Conservation (phyloP, 2,797 vertebrate species). For the Esox lucius region DNA sequence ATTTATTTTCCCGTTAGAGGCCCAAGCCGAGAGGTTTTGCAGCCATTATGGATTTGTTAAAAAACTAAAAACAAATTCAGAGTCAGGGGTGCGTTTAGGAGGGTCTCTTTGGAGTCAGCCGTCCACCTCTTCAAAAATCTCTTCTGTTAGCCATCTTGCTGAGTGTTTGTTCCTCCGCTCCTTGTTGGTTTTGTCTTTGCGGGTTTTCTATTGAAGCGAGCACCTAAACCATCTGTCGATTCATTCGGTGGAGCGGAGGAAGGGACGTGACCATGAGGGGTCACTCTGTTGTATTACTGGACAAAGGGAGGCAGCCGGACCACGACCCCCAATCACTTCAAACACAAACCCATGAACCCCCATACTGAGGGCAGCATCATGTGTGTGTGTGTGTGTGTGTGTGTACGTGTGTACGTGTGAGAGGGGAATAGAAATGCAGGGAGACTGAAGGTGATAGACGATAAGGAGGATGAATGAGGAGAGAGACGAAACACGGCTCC, state of each 20-base stretch:
- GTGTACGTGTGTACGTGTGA: not conserved
- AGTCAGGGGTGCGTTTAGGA: not conserved
- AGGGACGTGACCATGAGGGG: not conserved
- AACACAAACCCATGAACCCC: not conserved
- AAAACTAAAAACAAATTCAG: not conserved
- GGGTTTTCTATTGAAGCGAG: not conserved
- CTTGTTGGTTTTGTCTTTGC: not conserved
- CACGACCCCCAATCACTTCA: not conserved
- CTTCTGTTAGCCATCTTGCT: not conserved
- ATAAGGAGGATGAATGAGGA: not conserved
- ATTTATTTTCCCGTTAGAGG: not conserved
- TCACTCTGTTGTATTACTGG: not conserved
- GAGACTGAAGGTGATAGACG: not conserved
- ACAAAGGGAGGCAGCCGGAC: not conserved
- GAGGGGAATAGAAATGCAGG: not conserved
- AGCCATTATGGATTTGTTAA: not conserved
- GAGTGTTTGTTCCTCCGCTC: not conserved
- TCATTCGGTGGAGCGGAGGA: not conserved
- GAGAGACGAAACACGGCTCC: not conserved
- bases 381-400: slow-evolving; percentile 1
- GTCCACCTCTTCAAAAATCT: not conserved
- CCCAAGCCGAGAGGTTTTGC: not conserved
- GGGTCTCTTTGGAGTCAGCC: not conserved
- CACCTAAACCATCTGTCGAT: not conserved
- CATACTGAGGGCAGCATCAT: not conserved